Percentiles rank a stretch among this genome's conserved stretches.
Conservation (phyloP, 2,797 vertebrate genomes). For the Artibeus jamaicensis region DNA sequence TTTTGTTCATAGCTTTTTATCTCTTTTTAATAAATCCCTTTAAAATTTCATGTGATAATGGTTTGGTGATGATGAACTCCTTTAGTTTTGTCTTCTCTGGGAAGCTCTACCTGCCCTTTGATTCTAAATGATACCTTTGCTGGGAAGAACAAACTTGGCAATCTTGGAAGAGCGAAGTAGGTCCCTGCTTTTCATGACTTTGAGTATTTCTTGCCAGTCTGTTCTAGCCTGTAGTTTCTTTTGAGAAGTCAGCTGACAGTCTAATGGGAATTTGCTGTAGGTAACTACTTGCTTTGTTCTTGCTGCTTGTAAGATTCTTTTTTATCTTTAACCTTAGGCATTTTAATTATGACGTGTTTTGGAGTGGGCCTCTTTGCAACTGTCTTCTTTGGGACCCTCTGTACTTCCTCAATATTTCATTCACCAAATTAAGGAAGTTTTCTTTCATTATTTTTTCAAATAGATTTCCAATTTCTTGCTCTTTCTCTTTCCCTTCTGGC, state of each 20-base stretch:
- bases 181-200: not conserved
- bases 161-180: not conserved
- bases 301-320: not conserved
- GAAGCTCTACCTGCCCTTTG: not conserved
- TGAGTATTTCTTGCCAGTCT: not conserved
- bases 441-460: not conserved
- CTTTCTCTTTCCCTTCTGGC: not conserved
- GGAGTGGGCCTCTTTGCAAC: not conserved
- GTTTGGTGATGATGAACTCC: not conserved
- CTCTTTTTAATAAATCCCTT: not conserved
- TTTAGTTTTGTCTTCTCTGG: not conserved
- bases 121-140: not conserved
- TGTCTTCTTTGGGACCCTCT: not conserved
- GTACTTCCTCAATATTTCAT: not conserved
- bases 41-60: not conserved
- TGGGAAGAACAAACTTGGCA: not conserved
- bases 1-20: not conserved
- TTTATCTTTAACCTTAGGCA: not conserved
- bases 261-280: not conserved
- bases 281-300: not conserved
- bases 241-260: not conserved
- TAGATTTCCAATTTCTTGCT: not conserved
- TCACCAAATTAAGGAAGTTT: not conserved
- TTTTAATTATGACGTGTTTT: not conserved
- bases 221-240: not conserved